These are phyloP conservation scores for Aradophagus sp. DNA, from an alignment of 1,140 invertebrate genomes.

Conservation along the genomic window DNA sequence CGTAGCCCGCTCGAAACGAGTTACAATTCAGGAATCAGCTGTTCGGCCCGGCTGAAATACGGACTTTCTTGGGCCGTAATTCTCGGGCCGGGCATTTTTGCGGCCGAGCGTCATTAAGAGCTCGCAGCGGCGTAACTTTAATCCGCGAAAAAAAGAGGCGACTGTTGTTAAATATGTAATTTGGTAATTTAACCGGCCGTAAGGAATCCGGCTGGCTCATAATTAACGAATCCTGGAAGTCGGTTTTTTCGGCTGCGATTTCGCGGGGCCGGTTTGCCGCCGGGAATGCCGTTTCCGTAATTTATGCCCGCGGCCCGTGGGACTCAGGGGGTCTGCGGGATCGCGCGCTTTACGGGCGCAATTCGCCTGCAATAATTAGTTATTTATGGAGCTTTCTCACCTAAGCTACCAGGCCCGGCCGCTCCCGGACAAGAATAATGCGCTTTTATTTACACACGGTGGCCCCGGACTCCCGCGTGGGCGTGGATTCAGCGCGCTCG, in stretches of 20 bases:
- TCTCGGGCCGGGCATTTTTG: slow-evolving; percentile 16
- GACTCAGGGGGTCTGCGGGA: slow-evolving; percentile 65
- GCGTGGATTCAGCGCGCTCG: slow-evolving; percentile 42
- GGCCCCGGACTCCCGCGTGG: slow-evolving; percentile 49
- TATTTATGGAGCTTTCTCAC: slow-evolving; percentile 64
- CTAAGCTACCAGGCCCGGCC: slow-evolving; percentile 59
- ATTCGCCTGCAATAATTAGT: slow-evolving; percentile 66
- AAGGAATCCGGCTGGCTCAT: slow-evolving; percentile 42
- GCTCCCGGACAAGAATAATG: slow-evolving; percentile 58
- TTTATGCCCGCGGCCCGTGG: slow-evolving; percentile 64
- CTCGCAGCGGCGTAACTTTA: slow-evolving; percentile 38
- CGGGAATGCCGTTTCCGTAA: slow-evolving; percentile 63
- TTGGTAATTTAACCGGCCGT: slow-evolving; percentile 49
- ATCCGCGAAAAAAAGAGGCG: slow-evolving; percentile 34
- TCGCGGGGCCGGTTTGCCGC: slow-evolving; percentile 28
- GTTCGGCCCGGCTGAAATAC: slow-evolving; percentile 10
- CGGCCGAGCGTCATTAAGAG: slow-evolving; percentile 34
- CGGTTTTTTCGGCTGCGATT: slow-evolving; percentile 60
- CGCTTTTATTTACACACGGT: slow-evolving; percentile 62
- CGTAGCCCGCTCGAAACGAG: no score
- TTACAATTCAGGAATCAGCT: no score
- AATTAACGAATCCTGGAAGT: slow-evolving; percentile 53
- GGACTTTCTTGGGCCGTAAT: slow-evolving; percentile 17
- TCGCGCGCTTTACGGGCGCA: slow-evolving; percentile 63
- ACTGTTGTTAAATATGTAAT: slow-evolving; percentile 54